Conservation (phyloP, 2,113 vertebrate species). For the Acinonyx jubatus region DNA sequence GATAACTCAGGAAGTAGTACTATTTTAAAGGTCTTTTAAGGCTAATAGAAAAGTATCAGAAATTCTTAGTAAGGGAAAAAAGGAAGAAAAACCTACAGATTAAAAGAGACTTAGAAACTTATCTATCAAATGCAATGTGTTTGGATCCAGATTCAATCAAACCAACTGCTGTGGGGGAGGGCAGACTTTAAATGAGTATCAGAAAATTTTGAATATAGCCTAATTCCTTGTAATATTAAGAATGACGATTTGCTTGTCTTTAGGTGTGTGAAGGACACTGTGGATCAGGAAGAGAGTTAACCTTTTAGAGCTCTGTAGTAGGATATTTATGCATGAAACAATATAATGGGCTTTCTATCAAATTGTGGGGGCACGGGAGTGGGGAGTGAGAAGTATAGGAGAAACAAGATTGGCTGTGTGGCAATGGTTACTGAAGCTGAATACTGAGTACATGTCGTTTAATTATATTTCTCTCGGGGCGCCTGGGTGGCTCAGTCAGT, state of each 20-base stretch:
- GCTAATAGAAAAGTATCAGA: not conserved
- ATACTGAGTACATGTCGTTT: not conserved
- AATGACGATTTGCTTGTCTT: not conserved
- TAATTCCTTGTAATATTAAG: not conserved
- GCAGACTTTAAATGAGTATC: not conserved
- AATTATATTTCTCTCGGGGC: too few species aligned
- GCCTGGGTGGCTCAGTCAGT: too few species aligned
- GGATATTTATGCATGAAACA: not conserved
- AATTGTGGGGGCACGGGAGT: not conserved
- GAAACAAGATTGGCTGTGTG: not conserved
- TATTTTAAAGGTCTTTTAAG: not conserved
- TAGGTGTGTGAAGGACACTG: not conserved
- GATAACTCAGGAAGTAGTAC: not conserved
- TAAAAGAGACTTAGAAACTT: not conserved
- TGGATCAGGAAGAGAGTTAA: not conserved
- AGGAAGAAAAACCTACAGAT: not conserved
- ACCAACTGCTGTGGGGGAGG: rapidly evolving
- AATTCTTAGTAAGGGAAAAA: not conserved
- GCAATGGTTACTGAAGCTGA: not conserved
- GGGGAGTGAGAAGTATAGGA: not conserved
- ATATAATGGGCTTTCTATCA: not conserved
- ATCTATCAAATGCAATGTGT: not conserved
- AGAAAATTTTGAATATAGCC: not conserved
- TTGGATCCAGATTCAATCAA: not conserved
- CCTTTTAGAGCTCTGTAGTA: not conserved